Base-by-base conservation (phyloP, 2,888 invertebrate species). In the Eretmocerus hayati region DNA sequence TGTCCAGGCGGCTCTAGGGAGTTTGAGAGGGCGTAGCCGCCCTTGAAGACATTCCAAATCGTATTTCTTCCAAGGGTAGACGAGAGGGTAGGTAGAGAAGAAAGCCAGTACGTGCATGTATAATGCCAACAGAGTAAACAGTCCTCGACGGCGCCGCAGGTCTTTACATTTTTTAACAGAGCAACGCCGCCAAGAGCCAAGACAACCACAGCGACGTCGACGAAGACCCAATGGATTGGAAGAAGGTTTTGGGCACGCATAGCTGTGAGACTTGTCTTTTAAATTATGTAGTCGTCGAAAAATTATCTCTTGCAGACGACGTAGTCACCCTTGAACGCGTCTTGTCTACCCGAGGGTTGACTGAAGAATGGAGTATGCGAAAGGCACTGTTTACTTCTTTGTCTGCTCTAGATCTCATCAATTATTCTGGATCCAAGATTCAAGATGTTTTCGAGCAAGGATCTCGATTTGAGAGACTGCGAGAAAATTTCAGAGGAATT, bases 101-200 rank as follows among this genome's bases (percentile, higher is more conserved):
- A n/a, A 20, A 33, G 45, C 11, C 26, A 11, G 6, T 11, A 11
- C 26, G 26, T 26, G 11, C 26, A 26, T 26, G 11, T 11, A 26
- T 26, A 6, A 26, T 9, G 26, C 8, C 6, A 11, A 26, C 8
- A 6, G 26, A 11, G 26, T 26, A 37, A 49, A 49, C 49, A 45
- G 45, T 49, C 35, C 49, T 49, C 40, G 15, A 22, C 49, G 41
- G 49, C 32, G 41, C 39, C 22, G 35, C 31, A 26, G 36, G 22
- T 50, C 50, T 50, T 39, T 50, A 39, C 42, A 50, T 46, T 50
- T 50, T 49, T 50, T 39, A 50, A 19, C 22, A 22, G 15, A 20
- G 11, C 13, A 13, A 20, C n/a, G n/a, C 15, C 2, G 39, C n/a
- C 33, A n/a, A 5, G 33, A 26, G 26, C 26, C 8, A 26, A 26